These are phyloP conservation scores for Macrochelys suwanniensis DNA, from an alignment of 2,797 vertebrate species.

Conservation along the genomic window DNA sequence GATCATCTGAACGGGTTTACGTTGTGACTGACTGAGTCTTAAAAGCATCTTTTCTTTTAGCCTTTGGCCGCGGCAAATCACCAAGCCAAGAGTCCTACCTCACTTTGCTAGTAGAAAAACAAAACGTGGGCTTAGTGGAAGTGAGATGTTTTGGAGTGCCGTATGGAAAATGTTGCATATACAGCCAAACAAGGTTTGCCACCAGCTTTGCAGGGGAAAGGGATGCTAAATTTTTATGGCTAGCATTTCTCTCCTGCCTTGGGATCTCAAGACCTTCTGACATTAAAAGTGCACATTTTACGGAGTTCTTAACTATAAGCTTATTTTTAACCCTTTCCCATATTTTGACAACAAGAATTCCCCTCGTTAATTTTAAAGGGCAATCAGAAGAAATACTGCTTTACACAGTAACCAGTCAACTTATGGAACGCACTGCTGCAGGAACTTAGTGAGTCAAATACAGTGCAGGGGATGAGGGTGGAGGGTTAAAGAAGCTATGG, in stretches of 20 bases:
- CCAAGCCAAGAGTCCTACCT: conserved; percentile 65
- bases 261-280: conserved; percentile 30
- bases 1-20: conserved; percentile 49
- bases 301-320: not conserved
- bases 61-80: conserved; percentile 17
- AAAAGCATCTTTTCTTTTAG: conserved; percentile 74
- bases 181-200: conserved; percentile 52
- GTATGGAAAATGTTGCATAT: conserved; percentile 61
- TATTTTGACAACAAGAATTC: not conserved
- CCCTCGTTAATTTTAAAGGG: accelerated
- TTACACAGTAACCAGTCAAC: accelerated
- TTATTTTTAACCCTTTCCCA: not conserved
- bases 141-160: conserved; percentile 32
- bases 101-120: conserved; percentile 71
- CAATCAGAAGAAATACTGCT: accelerated
- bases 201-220: conserved; percentile 54
- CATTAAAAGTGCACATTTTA: not conserved
- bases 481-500: not conserved
- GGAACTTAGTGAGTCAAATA: not conserved
- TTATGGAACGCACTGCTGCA: accelerated
- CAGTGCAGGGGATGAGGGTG: not conserved
- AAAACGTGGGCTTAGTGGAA: conserved; percentile 69
- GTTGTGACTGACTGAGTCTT: conserved; percentile 63
- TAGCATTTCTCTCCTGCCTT: conserved; percentile 30
- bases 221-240: conserved; percentile 30